Evolutionary conservation across 2,888 invertebrate species (phyloP), one percentile per base, ranked within the genome.

Genomic region (Salticus scenicus): DNA sequence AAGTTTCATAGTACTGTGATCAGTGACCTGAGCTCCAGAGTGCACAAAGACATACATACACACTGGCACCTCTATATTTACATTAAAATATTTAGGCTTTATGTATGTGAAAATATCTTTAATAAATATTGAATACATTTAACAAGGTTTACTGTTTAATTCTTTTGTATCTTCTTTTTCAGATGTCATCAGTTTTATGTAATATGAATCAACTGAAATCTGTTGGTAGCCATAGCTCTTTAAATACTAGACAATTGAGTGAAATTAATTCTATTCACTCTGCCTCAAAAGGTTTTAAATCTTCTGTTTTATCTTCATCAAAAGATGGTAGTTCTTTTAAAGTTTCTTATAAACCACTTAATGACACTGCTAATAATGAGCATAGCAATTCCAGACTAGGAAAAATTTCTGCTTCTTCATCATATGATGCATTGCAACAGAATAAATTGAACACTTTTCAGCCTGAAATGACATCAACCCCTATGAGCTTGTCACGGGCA

Each of bases 381-480:
- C 8, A 37, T n/a, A 31, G 10, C 10, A 70, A 71, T 42, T 70
- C 27, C 33, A 42, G 51, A 30, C 37, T 28, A 27, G 2, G 28
- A 10, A 24, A n/a, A 31, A 28, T 66, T 24, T 47, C 42, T 63
- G 27, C 41, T 27, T 17, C 72, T 42, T 33, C 70, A 28, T 20
- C 64, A 20, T 75, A 41, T 64, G 51, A 33, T 31, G 27, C 30
- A 57, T 51, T 74, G 20, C 78, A 41, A 17, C 70, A 69, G 31
- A 64, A 63, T 66, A 77, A 86, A 57, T 8, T 76, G 2, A 12
- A 69, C 12, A n/a, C 80, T 1, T 86, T 86, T 70, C 71, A 80
- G 27, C 85, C 85, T 47, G 79, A 80, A 27, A 86, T 86, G 85
- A 80, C 85, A 69, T 86, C 85, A 37, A 86, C 85, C 8, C 85